Evolutionary conservation across 2,888 invertebrate genomes (phyloP).

Genomic region (Synergus japonicus): DNA sequence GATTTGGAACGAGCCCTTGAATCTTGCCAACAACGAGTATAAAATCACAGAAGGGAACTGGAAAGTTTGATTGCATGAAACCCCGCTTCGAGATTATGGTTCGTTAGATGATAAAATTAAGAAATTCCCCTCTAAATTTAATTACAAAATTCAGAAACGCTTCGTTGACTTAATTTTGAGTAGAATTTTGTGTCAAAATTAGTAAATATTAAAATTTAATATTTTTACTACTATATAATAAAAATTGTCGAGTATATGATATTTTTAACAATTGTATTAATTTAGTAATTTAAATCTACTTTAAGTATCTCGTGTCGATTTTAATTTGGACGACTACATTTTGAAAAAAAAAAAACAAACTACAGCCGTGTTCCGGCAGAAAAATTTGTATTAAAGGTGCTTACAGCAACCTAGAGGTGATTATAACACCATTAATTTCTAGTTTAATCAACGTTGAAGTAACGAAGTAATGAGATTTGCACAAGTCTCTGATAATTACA

Average conservation of each 20-base stretch:
- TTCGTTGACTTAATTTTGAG: background rate
- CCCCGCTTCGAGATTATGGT: conserved; percentile 20
- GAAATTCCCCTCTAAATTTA: conserved; percentile 26
- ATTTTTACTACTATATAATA: background rate
- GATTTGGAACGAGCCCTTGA: background rate
- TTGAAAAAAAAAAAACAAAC: background rate
- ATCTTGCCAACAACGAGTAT: background rate
- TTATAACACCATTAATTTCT: conserved; percentile 36
- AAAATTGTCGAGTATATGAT: background rate
- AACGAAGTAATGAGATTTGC: conserved; percentile 38
- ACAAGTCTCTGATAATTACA: conserved; percentile 30
- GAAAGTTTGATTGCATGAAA: conserved; percentile 26
- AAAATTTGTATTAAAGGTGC: conserved; percentile 5
- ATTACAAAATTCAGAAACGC: background rate
- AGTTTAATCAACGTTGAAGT: conserved; percentile 27
- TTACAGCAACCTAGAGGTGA: conserved; percentile 18
- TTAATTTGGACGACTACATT: background rate
- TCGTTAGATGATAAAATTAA: conserved; percentile 31
- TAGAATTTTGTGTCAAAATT: background rate
- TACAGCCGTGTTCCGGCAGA: background rate
- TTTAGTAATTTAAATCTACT: background rate
- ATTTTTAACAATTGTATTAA: background rate
- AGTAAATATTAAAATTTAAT: background rate
- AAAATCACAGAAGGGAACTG: conserved; percentile 19
- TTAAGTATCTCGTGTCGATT: conserved; percentile 4